Evolutionary conservation across 2,113 vertebrate species (phyloP).

Genomic region (Colius striatus): DNA sequence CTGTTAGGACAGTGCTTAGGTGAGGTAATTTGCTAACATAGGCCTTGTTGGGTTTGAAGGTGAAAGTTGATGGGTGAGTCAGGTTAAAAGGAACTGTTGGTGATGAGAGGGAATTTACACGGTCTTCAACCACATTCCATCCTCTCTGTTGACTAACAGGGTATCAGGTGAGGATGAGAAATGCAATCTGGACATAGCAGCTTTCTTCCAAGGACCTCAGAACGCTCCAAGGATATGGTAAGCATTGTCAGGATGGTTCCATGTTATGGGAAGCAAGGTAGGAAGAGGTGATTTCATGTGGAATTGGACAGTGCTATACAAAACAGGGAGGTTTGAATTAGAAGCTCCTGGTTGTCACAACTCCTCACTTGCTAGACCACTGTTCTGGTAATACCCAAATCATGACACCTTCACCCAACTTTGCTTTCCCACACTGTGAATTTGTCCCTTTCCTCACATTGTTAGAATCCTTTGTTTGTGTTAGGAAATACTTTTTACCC

Average conservation of each 20-base stretch:
- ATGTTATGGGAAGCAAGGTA: neutral
- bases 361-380: neutral
- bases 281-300: neutral
- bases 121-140: neutral
- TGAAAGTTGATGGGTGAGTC: neutral
- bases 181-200: neutral
- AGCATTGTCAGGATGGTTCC: neutral
- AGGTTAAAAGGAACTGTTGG: neutral
- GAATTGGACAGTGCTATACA: neutral
- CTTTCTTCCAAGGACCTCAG: neutral
- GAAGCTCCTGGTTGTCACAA: neutral
- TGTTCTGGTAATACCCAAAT: neutral
- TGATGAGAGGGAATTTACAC: neutral
- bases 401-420: neutral
- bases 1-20: neutral
- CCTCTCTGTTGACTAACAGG: slow-evolving; percentile 19
- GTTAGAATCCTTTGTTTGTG: neutral
- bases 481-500: neutral
- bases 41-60: neutral
- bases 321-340: neutral
- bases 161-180: neutral
- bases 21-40: neutral
- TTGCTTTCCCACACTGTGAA: neutral
- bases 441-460: neutral
- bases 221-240: neutral